phyloP scores from a whole-genome alignment of 2,797 vertebrate genomes.

The Tolypeutes matacus region DNA sequence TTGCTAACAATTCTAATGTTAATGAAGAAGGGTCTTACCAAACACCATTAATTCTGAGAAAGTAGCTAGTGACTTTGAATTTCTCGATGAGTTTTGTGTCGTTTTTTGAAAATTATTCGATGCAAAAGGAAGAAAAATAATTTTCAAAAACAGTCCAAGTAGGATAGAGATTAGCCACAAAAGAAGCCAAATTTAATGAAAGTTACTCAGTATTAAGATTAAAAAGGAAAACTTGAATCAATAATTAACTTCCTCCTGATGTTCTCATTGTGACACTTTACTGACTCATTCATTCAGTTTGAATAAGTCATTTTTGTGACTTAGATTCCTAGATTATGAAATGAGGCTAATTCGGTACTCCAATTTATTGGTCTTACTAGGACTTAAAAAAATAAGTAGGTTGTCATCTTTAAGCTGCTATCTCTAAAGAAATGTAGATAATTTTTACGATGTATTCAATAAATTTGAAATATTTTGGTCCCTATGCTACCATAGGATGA shows the following conservation, averaged over 20 bases:
- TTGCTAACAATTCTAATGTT: constrained; percentile 19
- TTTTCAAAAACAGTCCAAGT: background rate
- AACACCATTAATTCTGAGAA: background rate
- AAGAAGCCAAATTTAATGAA: constrained; percentile 64
- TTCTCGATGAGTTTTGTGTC: constrained; percentile 57
- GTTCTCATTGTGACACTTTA: background rate
- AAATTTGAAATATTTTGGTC: background rate
- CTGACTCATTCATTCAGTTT: constrained; percentile 37
- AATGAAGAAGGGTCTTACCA: background rate
- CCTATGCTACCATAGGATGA: background rate
- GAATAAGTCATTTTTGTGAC: constrained; percentile 42
- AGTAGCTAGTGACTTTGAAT: background rate
- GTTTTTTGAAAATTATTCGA: background rate
- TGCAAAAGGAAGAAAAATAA: constrained; percentile 49
- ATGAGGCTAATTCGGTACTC: background rate
- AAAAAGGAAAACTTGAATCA: constrained; percentile 60
- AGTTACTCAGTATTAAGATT: constrained; percentile 55
- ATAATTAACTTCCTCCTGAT: background rate
- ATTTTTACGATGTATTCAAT: background rate
- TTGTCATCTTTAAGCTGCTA: background rate
- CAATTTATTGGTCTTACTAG: constrained; percentile 6
- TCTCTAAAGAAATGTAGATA: background rate
- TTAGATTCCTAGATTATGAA: constrained; percentile 46
- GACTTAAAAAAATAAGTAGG: constrained; percentile 13
- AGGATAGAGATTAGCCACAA: background rate